A percentile compares a stretch with the other conserved stretches of the same genome.
phyloP scores from a whole-genome alignment of 2,888 invertebrate genomes.

The Notocelia uddmanniana region DNA sequence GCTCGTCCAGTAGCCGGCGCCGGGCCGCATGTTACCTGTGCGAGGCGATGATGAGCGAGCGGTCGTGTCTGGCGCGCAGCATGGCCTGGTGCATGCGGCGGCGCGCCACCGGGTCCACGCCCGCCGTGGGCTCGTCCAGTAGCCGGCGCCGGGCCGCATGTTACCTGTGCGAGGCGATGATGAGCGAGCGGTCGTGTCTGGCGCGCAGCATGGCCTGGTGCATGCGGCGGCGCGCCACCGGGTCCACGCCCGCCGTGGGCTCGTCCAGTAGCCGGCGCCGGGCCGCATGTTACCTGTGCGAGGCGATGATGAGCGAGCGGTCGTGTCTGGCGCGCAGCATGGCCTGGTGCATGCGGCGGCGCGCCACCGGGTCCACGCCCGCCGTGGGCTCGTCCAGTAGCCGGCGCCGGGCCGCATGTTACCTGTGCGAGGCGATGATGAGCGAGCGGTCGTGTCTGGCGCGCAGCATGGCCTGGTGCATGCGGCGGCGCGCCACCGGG shows the following conservation, averaged over 20 bases:
- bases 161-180: conserved; percentile 28
- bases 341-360: conserved; percentile 79
- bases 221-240: conserved; percentile 86
- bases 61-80: conserved; percentile 73
- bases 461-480: conserved; percentile 80
- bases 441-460: not conserved
- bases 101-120: conserved; percentile 91
- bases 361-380: conserved; percentile 91
- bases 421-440: conserved; percentile 29
- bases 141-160: not conserved
- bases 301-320: conserved; percentile 60
- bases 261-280: conserved; percentile 85
- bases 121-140: conserved; percentile 44
- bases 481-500: conserved; percentile 84
- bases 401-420: not conserved
- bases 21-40: conserved; percentile 64
- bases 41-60: conserved; percentile 49
- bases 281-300: conserved; percentile 65
- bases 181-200: not conserved
- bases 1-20: conserved; percentile 87
- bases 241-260: conserved; percentile 66
- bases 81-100: conserved; percentile 77
- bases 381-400: conserved; percentile 26
- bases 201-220: conserved; percentile 74
- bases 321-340: conserved; percentile 65